A percentile compares a stretch with the other conserved stretches of the same genome.
These are phyloP conservation scores for Tethea ocularis DNA, from an alignment of 2,888 invertebrate genomes.

Conservation along the genomic window DNA sequence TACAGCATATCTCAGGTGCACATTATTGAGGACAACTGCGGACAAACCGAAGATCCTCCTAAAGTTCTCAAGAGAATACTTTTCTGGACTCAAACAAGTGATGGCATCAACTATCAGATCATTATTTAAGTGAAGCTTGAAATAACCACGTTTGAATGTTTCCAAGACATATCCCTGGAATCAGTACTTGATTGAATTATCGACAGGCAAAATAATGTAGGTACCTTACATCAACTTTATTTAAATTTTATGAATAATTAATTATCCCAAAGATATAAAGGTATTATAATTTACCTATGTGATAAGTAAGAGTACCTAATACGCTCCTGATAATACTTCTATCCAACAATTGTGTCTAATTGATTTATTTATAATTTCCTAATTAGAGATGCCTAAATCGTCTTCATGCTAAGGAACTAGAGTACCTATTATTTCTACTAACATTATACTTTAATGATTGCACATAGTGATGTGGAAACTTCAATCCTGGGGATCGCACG, in stretches of 20 bases:
- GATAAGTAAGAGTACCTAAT: too few relatives aligned
- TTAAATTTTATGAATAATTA: too few relatives aligned
- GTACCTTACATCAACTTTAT: too few relatives aligned
- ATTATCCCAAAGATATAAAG: too few relatives aligned
- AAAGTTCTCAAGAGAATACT: constrained; percentile 84
- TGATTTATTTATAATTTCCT: too few relatives aligned
- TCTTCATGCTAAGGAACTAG: background rate
- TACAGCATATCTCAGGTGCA: constrained; percentile 85
- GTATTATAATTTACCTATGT: too few relatives aligned
- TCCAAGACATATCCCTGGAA: constrained; percentile 82
- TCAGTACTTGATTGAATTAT: background rate
- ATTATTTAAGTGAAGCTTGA: constrained; percentile 84
- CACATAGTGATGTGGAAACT: constrained; percentile 76
- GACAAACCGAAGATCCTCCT: constrained; percentile 88
- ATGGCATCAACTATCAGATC: constrained; percentile 83
- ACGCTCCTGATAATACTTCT: too few relatives aligned
- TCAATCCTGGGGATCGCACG: constrained; percentile 83
- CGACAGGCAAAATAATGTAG: background rate
- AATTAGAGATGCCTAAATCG: too few relatives aligned
- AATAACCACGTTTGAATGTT: constrained; percentile 86
- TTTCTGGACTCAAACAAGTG: constrained; percentile 84
- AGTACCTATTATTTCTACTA: constrained; percentile 28
- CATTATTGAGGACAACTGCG: constrained; percentile 87
- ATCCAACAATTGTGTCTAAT: too few relatives aligned
- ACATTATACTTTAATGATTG: constrained; percentile 67